Evolutionary conservation across 1,140 invertebrate species (phyloP), one percentile per base, ranked within the genome.

Genomic region (Drosophila nannoptera): DNA sequence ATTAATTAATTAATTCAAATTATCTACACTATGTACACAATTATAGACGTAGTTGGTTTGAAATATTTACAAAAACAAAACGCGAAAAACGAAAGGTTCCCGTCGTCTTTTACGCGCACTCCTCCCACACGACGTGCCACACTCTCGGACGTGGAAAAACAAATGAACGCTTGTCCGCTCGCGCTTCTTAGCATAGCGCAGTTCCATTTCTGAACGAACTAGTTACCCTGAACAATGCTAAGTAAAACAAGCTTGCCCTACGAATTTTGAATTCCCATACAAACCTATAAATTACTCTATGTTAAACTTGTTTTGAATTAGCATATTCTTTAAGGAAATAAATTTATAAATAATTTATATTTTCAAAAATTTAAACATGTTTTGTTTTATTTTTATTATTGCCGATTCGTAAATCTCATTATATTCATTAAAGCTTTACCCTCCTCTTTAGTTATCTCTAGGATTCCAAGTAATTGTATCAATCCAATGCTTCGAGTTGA

Each of bases 1-100:
- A 33, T 14, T 61, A 42, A 49, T 63, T 53, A 70, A 54, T 71
- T 49, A 69, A 46, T 53, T 45, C 49, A 49, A 71, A 75, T 75
- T 72, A 69, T 75, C 60, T 58, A 75, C 66, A 78, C 59, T 82
- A 82, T 78, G 9, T 82, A 82, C 67, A 75, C 64, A 69, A 59
- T 67, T 61, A 77, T 45, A 68, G 52, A 76, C 61, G 58, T 66
- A 60, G 73, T 59, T 73, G 64, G 48, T 69, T 55, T 52, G 68
- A 81, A 81, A 71, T 81, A 77, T 77, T 54, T 82, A 82, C 78
- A 83, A 83, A 82, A 83, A 75, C 78, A 82, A 83, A 83, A 78
- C 64, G 64, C 65, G 75, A 83, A 78, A 75, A 75, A 75, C 69
- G 69, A 72, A 71, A 71, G 55, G 55, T 71, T 71, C 64, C 69